These are phyloP conservation scores for Chelidonichthys spinosus DNA, from an alignment of 2,797 vertebrate genomes.

Conservation along the genomic window DNA sequence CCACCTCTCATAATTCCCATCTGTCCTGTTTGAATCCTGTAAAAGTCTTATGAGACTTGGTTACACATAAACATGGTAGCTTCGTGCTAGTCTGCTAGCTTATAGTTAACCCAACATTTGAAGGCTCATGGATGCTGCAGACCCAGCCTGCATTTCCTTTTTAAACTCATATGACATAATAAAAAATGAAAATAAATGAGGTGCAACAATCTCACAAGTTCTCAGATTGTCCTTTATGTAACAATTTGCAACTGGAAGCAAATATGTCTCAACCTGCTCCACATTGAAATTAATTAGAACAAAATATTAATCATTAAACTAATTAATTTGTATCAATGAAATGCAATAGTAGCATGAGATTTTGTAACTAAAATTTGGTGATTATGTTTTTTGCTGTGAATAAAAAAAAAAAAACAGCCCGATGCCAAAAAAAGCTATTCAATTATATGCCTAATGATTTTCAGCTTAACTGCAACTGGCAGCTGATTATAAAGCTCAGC, in stretches of 20 bases:
- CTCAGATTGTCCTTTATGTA: not conserved
- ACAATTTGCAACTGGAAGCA: not conserved
- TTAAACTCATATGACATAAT: accelerated
- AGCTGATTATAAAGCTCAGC: conserved; percentile 39
- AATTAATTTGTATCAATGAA: not conserved
- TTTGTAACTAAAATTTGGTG: not conserved
- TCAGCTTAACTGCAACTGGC: conserved; percentile 9
- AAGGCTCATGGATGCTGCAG: too few species aligned
- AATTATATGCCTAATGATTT: conserved; percentile 7
- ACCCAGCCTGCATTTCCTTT: not conserved
- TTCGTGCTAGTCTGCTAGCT: too few species aligned
- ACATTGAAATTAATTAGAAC: not conserved
- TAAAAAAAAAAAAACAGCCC: conserved; percentile 8
- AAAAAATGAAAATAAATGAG: not conserved
- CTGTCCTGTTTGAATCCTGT: not conserved
- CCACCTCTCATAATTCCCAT: not conserved
- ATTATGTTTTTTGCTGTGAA: not conserved
- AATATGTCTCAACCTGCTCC: not conserved
- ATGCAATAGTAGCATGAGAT: not conserved
- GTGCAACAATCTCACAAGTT: not conserved
- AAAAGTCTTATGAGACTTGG: not conserved
- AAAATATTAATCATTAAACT: not conserved
- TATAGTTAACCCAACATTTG: too few species aligned
- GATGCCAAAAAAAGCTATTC: conserved; percentile 1
- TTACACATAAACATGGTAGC: too few species aligned